phyloP scores from a whole-genome alignment of 2,888 invertebrate species.

The Branchinecta sandiegonensis region DNA sequence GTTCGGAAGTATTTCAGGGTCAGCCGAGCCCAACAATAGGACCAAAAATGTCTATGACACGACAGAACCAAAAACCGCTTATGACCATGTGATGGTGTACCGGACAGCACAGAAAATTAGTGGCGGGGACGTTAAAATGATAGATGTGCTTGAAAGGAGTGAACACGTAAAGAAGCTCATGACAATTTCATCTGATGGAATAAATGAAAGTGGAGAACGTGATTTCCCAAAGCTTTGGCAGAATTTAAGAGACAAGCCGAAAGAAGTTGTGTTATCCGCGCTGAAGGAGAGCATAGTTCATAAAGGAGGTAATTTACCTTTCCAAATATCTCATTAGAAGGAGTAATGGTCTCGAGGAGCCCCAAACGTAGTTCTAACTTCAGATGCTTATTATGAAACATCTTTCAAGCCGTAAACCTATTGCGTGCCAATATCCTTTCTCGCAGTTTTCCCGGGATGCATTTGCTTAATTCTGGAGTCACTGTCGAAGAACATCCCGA shows the following conservation, averaged over 20 bases:
- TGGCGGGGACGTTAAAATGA: neutral
- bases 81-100: neutral
- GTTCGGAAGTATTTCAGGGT: neutral
- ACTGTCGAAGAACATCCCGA: no score
- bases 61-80: neutral
- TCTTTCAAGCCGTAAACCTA: no score
- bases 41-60: no score
- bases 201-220: neutral
- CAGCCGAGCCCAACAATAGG: no score
- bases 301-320: neutral
- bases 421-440: no score
- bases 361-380: no score
- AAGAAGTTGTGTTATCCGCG: neutral
- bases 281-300: neutral
- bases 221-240: neutral
- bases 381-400: no score
- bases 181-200: slow-evolving; percentile 5
- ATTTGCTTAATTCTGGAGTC: no score
- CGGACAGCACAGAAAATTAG: slow-evolving; percentile 10
- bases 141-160: neutral
- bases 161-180: neutral
- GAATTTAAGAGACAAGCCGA: neutral
- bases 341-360: no score
- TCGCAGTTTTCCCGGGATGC: no score
- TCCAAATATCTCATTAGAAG: no score